Evolutionary conservation across 2,113 vertebrate species (phyloP).

Genomic region (Bambusicola thoracicus): DNA sequence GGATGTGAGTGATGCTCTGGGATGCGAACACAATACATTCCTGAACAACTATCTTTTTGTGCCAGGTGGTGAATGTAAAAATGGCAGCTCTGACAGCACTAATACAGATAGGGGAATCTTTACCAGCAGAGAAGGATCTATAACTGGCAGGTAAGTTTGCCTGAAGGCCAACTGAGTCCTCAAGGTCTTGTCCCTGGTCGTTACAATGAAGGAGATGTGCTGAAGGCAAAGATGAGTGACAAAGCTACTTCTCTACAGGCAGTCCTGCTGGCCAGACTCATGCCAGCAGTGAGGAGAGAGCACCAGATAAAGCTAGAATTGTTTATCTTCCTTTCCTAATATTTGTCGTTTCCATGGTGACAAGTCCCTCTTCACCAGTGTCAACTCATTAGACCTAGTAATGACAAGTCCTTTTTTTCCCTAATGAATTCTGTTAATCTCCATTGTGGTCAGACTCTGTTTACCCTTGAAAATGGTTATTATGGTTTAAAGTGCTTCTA

Average conservation of each 20-base stretch:
- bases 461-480: not conserved
- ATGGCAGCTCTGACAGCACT: not conserved
- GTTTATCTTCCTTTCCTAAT: not conserved
- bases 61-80: not conserved
- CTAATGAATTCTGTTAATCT: conserved; percentile 16
- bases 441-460: not conserved
- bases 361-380: not conserved
- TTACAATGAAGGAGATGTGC: not conserved
- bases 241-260: not conserved
- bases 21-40: not conserved
- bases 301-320: not conserved
- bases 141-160: not conserved
- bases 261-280: not conserved
- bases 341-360: conserved; percentile 1
- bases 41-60: rapidly evolving
- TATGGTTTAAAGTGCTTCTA: not conserved
- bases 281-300: not conserved
- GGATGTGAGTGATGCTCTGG: not conserved
- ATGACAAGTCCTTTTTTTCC: not conserved
- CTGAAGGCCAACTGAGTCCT: not conserved
- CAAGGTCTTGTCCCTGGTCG: not conserved
- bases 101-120: not conserved
- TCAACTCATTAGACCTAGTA: conserved; percentile 2
- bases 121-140: not conserved
- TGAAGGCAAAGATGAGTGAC: not conserved